phyloP scores from a whole-genome alignment of 2,113 vertebrate genomes.

The Podarcis muralis region DNA sequence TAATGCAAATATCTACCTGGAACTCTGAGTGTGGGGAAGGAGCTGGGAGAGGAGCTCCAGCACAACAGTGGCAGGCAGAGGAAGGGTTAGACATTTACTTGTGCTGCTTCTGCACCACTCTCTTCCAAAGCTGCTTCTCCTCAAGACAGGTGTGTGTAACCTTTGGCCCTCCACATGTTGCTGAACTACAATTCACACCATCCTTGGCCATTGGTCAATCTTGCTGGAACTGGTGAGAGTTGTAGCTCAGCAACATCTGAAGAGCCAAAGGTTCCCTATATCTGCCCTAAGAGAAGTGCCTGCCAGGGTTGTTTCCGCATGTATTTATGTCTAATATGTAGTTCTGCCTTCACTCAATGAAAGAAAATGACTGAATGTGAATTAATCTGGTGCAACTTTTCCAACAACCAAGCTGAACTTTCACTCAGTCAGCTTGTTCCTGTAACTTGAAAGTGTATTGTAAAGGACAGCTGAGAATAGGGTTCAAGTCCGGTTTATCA shows the following conservation, averaged over 20 bases:
- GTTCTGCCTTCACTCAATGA: not conserved
- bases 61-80: not conserved
- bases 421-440: not conserved
- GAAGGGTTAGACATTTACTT: not conserved
- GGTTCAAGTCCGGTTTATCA: not conserved
- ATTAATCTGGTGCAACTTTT: too few species aligned
- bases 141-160: not conserved
- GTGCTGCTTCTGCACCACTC: not conserved
- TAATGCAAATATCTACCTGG: too few species aligned
- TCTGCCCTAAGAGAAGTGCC: too few species aligned
- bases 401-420: too few species aligned
- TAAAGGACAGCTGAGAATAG: not conserved
- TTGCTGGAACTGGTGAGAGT: too few species aligned
- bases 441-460: not conserved
- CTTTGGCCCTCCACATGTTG: too few species aligned
- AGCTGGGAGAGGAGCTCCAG: not conserved
- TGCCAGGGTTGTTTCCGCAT: not conserved
- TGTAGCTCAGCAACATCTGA: too few species aligned
- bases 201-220: too few species aligned
- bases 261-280: too few species aligned
- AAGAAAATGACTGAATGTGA: too few species aligned
- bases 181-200: too few species aligned
- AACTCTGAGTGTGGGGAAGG: too few species aligned
- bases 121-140: not conserved
- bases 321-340: not conserved